phyloP scores from a whole-genome alignment of 2,888 invertebrate genomes.

The Epinotia brunnichana region DNA sequence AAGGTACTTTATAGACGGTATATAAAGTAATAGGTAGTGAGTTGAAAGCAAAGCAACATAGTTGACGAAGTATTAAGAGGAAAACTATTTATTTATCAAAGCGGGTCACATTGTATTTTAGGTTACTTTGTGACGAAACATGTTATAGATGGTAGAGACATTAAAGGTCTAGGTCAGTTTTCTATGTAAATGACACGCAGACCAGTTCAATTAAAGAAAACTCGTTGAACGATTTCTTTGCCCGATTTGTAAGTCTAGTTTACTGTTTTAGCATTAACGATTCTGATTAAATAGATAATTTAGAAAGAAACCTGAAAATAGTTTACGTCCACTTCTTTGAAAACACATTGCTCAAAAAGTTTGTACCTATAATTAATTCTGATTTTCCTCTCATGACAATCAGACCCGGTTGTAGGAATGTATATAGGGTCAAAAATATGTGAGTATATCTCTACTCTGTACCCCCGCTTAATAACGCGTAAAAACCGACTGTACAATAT shows the following conservation, averaged over 20 bases:
- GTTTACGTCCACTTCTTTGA: neutral
- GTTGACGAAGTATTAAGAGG: neutral
- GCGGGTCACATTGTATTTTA: neutral
- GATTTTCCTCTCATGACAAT: too few relatives aligned
- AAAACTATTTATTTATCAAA: neutral
- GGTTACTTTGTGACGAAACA: neutral
- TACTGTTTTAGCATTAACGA: neutral
- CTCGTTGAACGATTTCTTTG: conserved; percentile 16
- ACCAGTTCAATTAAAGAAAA: conserved; percentile 8
- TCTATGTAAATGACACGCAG: neutral
- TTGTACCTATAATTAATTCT: too few relatives aligned
- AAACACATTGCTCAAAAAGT: too few relatives aligned
- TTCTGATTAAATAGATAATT: neutral
- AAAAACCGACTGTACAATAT: neutral
- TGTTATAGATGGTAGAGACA: neutral
- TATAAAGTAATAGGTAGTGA: conserved; percentile 8
- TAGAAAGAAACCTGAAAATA: neutral
- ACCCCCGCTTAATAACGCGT: too few relatives aligned
- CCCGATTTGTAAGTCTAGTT: conserved; percentile 4
- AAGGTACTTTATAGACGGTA: conserved; percentile 10
- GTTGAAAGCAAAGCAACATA: conserved; percentile 11
- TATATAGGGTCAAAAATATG: too few relatives aligned
- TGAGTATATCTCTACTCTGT: too few relatives aligned
- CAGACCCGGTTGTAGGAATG: too few relatives aligned
- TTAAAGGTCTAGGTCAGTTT: conserved; percentile 3